Evolutionary conservation across 2,888 invertebrate genomes (phyloP), one percentile per base, ranked within the genome.

Genomic region (Osmoderma eremita): DNA sequence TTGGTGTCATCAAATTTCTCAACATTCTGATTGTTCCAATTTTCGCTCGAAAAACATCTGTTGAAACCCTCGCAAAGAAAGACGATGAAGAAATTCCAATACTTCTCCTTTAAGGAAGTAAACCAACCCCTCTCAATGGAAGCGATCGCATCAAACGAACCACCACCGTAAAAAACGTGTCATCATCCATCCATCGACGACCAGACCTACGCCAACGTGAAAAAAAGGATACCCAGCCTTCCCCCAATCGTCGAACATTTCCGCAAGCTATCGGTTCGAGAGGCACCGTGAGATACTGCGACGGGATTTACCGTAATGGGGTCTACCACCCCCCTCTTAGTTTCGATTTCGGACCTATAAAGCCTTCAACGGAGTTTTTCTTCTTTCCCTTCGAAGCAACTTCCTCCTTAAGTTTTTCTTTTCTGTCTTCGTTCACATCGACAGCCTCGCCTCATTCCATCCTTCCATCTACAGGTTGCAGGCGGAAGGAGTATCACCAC

Each of bases 311-410:
- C 3, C 41, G 56, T 61, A 61, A 61, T 61, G 45, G 58, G 45
- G 20, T 56, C 56, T 45, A 56, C 56, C 48, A 56, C 24, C 56
- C 48, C 48, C 39, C 67, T 63, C n/a, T n/a, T n/a, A n/a, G n/a
- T n/a, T 58, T 61, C 58, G 58, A 61, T 61, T 45, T 61, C 42
- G 20, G 45, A 17, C 70, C 70, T 67, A 73, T 72, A 73, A 71
- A 73, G 71, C 67, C 72, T 70, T 73, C 73, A 70, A 73, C 72
- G 67, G 72, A 70, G 71, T 71, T 65, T 68, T 69, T 72, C 70
- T 72, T 71, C 69, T 67, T 67, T 69, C 24, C 24, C 24, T 5
- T 24, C 24, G 24, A 24, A 30, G n/a, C 30, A 30, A 30, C 30
- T 30, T 30, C 30, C n/a, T n/a, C n/a, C 10, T 30, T 30, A 30